Conservation (phyloP, 1,140 invertebrate species). For the Adelges cooleyi region DNA sequence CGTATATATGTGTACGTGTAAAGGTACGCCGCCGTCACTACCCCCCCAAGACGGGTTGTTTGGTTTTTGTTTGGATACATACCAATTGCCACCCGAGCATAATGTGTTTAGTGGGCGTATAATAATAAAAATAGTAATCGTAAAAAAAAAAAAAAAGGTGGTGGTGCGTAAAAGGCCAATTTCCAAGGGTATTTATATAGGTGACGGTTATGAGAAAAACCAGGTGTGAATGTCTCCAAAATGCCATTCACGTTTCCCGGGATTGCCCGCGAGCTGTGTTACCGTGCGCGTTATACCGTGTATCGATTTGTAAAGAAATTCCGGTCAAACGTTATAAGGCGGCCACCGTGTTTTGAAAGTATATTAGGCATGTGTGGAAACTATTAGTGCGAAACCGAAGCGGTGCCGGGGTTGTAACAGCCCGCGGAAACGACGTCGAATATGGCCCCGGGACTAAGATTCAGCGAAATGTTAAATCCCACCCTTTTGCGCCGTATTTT, state of each 20-base stretch:
- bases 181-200: not conserved
- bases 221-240: conserved; percentile 13
- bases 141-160: conserved; percentile 14
- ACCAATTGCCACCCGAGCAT: conserved; percentile 1
- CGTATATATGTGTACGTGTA: not conserved
- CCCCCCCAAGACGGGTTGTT: conserved; percentile 10
- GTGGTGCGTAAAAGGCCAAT: conserved; percentile 22
- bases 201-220: not conserved
- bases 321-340: not conserved
- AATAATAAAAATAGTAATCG: not conserved
- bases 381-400: not conserved
- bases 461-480: too few relatives aligned
- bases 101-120: conserved; percentile 14
- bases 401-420: not conserved
- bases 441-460: too few relatives aligned
- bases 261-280: not conserved
- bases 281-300: not conserved
- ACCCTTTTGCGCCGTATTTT: too few relatives aligned
- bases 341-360: too few relatives aligned
- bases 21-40: not conserved
- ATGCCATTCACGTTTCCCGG: not conserved
- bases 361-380: too few relatives aligned
- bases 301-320: conserved; percentile 11
- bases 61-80: conserved; percentile 1
- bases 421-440: too few relatives aligned